Evolutionary conservation across 1,140 invertebrate genomes (phyloP), one percentile per base, ranked within the genome.

Genomic region (Leptoteleia sp.): DNA sequence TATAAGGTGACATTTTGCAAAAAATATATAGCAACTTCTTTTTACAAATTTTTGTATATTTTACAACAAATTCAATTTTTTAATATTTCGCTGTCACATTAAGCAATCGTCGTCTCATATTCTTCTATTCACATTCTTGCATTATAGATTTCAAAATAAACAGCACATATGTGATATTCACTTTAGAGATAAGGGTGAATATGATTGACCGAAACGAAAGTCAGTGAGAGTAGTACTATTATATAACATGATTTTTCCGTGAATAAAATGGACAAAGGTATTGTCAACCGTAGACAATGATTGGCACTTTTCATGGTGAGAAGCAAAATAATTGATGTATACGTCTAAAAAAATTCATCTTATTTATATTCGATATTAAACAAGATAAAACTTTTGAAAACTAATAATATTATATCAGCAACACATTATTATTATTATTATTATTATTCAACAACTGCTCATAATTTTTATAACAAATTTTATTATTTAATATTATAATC

Each of bases 201-300:
- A 68, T 68, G 64, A 68, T 68, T 68, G 52, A 68, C 64, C 64
- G 43, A 68, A 68, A 68, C 64, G 50, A 68, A 68, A 68, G 52
- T 57, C 52, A 47, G 25, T 27, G 52, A 55, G 64, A 48, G 42
- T 48, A 31, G 29, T 37, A 17, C 38, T 35, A 45, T 57, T 55
- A 43, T 67, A 54, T 65, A n/a, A n/a, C n/a, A 48, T 22, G 48
- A 57, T 57, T 70, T 70, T 57, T 38, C 54, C 43, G 37, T 70
- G 65, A 50, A 70, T 59, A 59, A 50, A 57, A 70, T 70, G 54
- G 52, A 70, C 65, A 70, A 70, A 48, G 54, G 52, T 59, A 70
- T 70, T 70, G 65, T 70, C 65, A 68, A 55, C 50, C 31, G 11
- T 55, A 37, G n/a, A 65, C 38, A 62, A 40, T 68, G 64, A 68